Base-by-base conservation (phyloP, 2,888 invertebrate genomes). In the Lasius fuliginosus region DNA sequence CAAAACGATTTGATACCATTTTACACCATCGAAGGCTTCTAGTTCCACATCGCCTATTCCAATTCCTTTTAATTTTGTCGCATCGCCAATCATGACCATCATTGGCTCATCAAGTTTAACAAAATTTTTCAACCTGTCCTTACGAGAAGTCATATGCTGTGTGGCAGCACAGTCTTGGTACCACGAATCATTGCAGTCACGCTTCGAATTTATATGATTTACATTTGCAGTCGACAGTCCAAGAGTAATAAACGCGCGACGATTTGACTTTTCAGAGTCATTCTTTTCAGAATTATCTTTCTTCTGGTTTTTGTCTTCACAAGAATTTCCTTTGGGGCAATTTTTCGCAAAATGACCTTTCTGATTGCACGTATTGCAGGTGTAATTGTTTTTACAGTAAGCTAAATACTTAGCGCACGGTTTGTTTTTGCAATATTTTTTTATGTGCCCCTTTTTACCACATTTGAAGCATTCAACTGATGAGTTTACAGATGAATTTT, bases 111-210 rank as follows among this genome's bases (percentile, higher is more conserved):
- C 81, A 11, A 88, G 53, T 85, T 82, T 68, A 69, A 68, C 79
- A 81, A 71, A 89, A 69, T 91, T 85, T 40, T 49, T 86, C 73
- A 92, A 62, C 91, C 90, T 91, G 3, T 91, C 86, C 33, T 58
- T 79, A 75, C 81, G 88, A 4, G 84, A 88, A 15, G 89, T 91
- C 90, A 92, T 90, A 84, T 92, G 90, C 65, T 90, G 91, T 62
- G 89, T 92, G 23, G 91, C 91, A 81, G 88, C 91, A 87, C 92
- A 88, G 74, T 92, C 88, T 85, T 91, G 89, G 82, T 88, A 90
- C 90, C 89, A 85, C 1, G 71, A 75, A n/a, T 79, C 73, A 18
- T 65, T 69, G 53, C 77, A 82, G 27, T 88, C 74, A n/a, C 69
- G 33, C 6, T 42, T 65, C 3, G 42, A 42, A 42, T 8, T 65